Evolutionary conservation across 2,797 vertebrate genomes (phyloP).

Genomic region (Dallia pectoralis): DNA sequence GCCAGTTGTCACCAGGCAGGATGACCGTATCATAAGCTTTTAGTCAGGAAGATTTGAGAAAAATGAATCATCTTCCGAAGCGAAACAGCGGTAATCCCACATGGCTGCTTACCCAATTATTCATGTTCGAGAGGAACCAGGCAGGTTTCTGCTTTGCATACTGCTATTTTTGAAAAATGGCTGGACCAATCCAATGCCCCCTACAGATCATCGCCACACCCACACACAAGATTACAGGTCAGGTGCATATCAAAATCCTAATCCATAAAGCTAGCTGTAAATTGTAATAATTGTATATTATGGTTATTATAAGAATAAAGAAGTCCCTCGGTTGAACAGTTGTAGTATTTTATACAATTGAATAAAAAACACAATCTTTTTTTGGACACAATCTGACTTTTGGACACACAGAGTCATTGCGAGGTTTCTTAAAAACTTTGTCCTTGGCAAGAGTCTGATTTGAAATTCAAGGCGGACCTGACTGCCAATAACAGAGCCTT

Average conservation of each 20-base stretch:
- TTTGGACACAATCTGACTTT: neutral
- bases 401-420: neutral
- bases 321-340: too few relatives aligned
- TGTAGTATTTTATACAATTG: too few relatives aligned
- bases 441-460: constrained; percentile 28
- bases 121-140: constrained; percentile 30
- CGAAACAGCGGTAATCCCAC: constrained; percentile 16
- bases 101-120: constrained; percentile 23
- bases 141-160: constrained; percentile 22
- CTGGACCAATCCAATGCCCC: constrained; percentile 17
- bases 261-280: constrained; percentile 31
- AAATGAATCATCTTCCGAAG: constrained; percentile 15
- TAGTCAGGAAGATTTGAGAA: too few relatives aligned
- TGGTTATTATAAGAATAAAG: neutral
- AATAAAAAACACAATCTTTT: neutral
- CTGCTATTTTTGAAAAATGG: constrained; percentile 46
- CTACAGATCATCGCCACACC: constrained; percentile 34
- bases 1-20: too few relatives aligned
- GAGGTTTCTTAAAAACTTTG: constrained; percentile 1
- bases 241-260: constrained; percentile 50
- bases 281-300: constrained; percentile 6
- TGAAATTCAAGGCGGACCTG: constrained; percentile 24
- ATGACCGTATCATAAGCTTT: too few relatives aligned
- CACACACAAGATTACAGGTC: constrained; percentile 47
- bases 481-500: constrained; percentile 43